A percentile compares a stretch with the other conserved stretches of the same genome.
Evolutionary conservation across 2,797 vertebrate genomes (phyloP).

Genomic region (Bovichtus diacanthus): DNA sequence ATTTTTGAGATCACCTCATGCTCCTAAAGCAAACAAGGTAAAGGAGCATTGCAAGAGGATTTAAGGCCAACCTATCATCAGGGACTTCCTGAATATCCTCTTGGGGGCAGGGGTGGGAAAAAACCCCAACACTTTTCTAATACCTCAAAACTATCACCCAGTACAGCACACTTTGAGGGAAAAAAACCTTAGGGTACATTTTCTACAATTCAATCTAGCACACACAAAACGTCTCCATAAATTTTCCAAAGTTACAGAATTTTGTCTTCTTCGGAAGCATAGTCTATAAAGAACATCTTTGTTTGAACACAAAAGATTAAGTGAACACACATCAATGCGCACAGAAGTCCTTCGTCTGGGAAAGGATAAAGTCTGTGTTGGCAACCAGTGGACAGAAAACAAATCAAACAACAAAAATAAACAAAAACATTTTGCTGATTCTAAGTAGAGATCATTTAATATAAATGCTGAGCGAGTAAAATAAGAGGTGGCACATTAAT

Average conservation of each 20-base stretch:
- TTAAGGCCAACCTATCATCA: slow-evolving; percentile 75
- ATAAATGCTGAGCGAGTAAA: slow-evolving; percentile 91
- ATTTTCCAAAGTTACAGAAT: slow-evolving; percentile 79
- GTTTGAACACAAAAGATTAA: slow-evolving; percentile 87
- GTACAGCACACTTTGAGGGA: slow-evolving; percentile 77
- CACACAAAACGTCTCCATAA: slow-evolving; percentile 79
- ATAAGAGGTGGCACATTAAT: slow-evolving; percentile 86
- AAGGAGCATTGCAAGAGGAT: slow-evolving; percentile 55
- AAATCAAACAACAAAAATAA: slow-evolving; percentile 54
- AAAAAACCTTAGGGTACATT: slow-evolving; percentile 67
- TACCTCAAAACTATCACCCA: slow-evolving; percentile 76
- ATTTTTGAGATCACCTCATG: slow-evolving; percentile 44
- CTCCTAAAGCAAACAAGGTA: slow-evolving; percentile 47
- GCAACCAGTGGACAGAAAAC: slow-evolving; percentile 84
- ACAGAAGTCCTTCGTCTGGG: slow-evolving; percentile 87
- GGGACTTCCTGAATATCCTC: slow-evolving; percentile 69
- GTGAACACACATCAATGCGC: slow-evolving; percentile 85
- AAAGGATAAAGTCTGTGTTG: slow-evolving; percentile 88
- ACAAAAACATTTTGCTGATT: slow-evolving; percentile 82
- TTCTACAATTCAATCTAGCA: slow-evolving; percentile 84
- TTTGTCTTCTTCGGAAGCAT: slow-evolving; percentile 84
- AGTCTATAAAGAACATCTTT: slow-evolving; percentile 85
- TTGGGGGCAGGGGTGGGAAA: slow-evolving; percentile 26
- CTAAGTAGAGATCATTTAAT: slow-evolving; percentile 93
- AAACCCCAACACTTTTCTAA: slow-evolving; percentile 66